Evolutionary conservation across 2,888 invertebrate genomes (phyloP).

Genomic region (Sepiola atlantica): DNA sequence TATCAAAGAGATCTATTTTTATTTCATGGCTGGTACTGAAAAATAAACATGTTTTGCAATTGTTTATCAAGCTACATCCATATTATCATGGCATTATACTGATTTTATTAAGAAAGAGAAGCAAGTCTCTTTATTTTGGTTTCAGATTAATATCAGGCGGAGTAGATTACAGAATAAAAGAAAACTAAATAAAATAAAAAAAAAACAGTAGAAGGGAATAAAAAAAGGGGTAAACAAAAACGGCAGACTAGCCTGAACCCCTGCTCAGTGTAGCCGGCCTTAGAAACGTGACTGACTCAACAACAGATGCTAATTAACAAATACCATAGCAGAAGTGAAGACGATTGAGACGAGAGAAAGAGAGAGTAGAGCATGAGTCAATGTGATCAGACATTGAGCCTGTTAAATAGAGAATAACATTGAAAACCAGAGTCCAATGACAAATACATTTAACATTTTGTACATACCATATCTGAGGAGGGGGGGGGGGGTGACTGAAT

Average conservation of each 20-base stretch:
- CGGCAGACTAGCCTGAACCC: not conserved
- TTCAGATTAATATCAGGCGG: not conserved
- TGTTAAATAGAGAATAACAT: not conserved
- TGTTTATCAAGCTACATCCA: too few species aligned
- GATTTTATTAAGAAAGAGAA: not conserved
- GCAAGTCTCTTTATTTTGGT: not conserved
- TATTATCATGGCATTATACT: too few species aligned
- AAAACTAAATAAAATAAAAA: too few species aligned
- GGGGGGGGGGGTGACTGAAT: not conserved
- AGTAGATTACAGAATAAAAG: not conserved
- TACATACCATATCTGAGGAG: not conserved
- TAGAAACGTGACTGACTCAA: not conserved
- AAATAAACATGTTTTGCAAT: too few species aligned
- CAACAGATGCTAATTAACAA: constrained; percentile 13
- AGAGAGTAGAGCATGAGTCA: not conserved
- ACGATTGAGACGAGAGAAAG: not conserved
- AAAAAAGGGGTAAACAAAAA: not conserved
- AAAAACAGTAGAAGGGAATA: not conserved
- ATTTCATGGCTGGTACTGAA: too few species aligned
- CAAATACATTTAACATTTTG: constrained; percentile 11
- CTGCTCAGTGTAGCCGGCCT: not conserved
- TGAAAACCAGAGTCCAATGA: not conserved
- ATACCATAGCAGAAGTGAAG: not conserved
- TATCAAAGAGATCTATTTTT: too few species aligned
- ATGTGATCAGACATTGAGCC: constrained; percentile 4